Evolutionary conservation across 2,888 invertebrate genomes (phyloP), one percentile per base, ranked within the genome.

Genomic region (Coleophora deauratella): DNA sequence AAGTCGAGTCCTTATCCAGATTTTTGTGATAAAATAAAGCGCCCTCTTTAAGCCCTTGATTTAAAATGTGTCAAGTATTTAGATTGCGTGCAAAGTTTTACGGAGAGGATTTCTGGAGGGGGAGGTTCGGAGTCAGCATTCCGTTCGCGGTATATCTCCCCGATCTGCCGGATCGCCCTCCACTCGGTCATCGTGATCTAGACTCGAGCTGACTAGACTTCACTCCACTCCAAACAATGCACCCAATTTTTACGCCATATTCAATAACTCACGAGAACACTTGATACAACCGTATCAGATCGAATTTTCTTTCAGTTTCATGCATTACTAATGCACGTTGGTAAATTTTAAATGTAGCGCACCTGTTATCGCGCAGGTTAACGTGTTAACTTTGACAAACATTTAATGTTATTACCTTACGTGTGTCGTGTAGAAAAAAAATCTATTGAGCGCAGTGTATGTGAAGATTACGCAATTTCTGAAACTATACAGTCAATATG

Each of bases 101-200:
- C 57, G 56, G 46, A 57, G 59, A 54, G 54, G 46, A 49, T 52
- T 52, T 57, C 55, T 57, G 58, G 56, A 53, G 59, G 62, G 59
- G 59, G 59, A 38, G 47, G 46, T 41, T 43, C 45, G 46, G 44
- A 45, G 40, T 42, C 42, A 47, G 59, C 49, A 50, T 55, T 54
- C 53, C 55, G 62, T 59, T 65, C 72, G 69, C 68, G 62, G 55
- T 65, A 53, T 76, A 76, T 76, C 76, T 68, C 74, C 64, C 52
- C 72, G 71, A 77, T 76, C 75, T 70, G 68, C 66, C 55, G 61
- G 57, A 62, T 66, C 69, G 68, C 68, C 63, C 42, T 40, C 42
- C 59, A 61, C 64, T 57, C 58, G 59, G 54, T 59, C 63, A 66
- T 67, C 69, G 66, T 50, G 64, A 72, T 71, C 57, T 65, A 62